Conservation (phyloP, 2,888 invertebrate species). For the Cacoxenus indagator region DNA sequence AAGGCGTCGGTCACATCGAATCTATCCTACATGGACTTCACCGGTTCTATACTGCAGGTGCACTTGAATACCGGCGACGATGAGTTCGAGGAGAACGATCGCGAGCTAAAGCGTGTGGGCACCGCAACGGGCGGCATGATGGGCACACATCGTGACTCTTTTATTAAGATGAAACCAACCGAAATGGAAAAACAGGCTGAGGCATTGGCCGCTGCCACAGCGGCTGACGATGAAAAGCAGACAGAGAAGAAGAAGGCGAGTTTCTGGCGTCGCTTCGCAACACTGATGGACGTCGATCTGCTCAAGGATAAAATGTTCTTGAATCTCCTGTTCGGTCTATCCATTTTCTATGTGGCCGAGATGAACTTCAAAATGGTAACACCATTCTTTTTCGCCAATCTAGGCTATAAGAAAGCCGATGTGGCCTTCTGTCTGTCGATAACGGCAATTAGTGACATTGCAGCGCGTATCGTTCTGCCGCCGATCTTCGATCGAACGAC, state of each 20-base stretch:
- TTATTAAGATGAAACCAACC: conserved; percentile 68
- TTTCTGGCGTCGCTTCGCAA: conserved; percentile 75
- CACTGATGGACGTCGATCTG: conserved; percentile 80
- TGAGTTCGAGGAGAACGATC: conserved; percentile 69
- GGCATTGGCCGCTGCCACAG: conserved; percentile 32
- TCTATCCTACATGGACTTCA: conserved; percentile 82
- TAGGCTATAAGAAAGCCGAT: conserved; percentile 77
- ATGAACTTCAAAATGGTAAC: conserved; percentile 82
- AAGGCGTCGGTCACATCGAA: conserved; percentile 80
- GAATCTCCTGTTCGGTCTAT: conserved; percentile 80
- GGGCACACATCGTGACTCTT: conserved; percentile 66
- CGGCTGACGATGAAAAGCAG: conserved; percentile 43
- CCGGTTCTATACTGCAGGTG: conserved; percentile 80
- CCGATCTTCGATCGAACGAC: conserved; percentile 80
- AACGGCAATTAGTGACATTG: conserved; percentile 81
- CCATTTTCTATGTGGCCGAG: conserved; percentile 82
- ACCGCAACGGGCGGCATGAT: conserved; percentile 65
- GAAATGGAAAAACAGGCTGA: conserved; percentile 61
- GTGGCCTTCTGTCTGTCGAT: conserved; percentile 82
- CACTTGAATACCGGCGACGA: conserved; percentile 75
- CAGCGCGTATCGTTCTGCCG: conserved; percentile 80
- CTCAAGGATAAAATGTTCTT: conserved; percentile 81
- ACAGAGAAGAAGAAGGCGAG: conserved; percentile 64
- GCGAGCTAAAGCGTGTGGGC: conserved; percentile 67
- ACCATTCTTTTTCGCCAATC: conserved; percentile 77